Evolutionary conservation across 2,797 vertebrate species (phyloP), one percentile per base, ranked within the genome.

Genomic region (Hippoglossus hippoglossus): DNA sequence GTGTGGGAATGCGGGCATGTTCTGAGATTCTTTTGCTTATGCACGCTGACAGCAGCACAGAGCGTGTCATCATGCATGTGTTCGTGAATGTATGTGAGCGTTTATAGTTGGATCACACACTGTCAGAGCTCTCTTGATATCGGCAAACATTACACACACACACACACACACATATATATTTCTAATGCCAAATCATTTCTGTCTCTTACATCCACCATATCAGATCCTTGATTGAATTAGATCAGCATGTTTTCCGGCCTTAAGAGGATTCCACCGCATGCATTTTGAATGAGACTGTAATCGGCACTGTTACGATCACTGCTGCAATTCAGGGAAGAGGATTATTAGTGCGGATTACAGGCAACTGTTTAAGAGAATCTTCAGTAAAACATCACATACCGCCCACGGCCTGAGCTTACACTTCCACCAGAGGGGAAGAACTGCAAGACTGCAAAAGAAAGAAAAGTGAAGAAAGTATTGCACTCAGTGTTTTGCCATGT

Each of bases 191-290:
- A 83, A 88, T 87, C 72, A 82, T 80, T 70, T 91, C 84, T 84
- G 80, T 83, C 75, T 52, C 64, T 81, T 89, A 8, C 79, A 73
- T 83, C 71, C 83, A 47, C 77, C 71, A n/a, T 77, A 84, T 91
- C 84, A 89, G 88, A 84, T 79, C 77, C 82, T 81, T 81, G 88
- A 90, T 91, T 94, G 83, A 92, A 90, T 93, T 91, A 91, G 86
- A 94, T 94, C 86, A 87, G 89, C 90, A 75, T 78, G 81, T 82
- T 89, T 76, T 81, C 16, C 41, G 73, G 80, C 69, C 71, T 72
- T 88, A 89, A 93, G 90, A 90, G 87, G 89, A 92, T 93, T 92
- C 86, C 81, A 75, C 70, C 66, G 41, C 82, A 81, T 89, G 81
- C 84, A 87, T 84, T 87, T 84, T 85, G 70, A 77, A 82, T 86